Conservation (phyloP, 2,797 vertebrate species). For the Trichosurus vulpecula region DNA sequence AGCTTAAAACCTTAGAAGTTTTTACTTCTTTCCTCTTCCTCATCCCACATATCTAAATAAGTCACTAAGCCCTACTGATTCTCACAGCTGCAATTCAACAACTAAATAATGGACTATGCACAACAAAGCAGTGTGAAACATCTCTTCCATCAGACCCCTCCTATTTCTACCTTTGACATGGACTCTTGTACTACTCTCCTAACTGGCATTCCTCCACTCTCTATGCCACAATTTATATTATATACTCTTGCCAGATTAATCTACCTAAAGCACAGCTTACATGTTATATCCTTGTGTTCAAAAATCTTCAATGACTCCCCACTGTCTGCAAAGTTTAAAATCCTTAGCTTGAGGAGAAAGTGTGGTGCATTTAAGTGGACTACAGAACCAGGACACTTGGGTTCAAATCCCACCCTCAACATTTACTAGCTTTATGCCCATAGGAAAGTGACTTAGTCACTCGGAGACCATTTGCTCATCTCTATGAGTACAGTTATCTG, state of each 20-base stretch:
- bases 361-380: neutral
- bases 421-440: neutral
- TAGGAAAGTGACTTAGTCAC: neutral
- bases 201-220: neutral
- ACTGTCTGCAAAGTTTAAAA: neutral
- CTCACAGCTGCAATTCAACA: neutral
- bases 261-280: constrained; percentile 19
- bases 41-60: neutral
- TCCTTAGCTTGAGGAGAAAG: neutral
- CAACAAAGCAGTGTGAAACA: neutral
- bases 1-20: constrained; percentile 27
- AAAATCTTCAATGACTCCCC: neutral
- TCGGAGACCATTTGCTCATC: neutral
- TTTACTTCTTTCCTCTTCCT: constrained; percentile 4
- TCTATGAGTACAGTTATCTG: neutral
- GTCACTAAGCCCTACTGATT: neutral
- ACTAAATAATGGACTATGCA: neutral
- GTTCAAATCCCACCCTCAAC: neutral
- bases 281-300: neutral
- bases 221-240: neutral
- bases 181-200: neutral
- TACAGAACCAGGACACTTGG: neutral
- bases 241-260: neutral
- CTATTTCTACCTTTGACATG: neutral
- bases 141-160: neutral